A percentile compares a stretch with the other conserved stretches of the same genome.
Conservation (phyloP, 2,888 invertebrate genomes). For the Plemyria rubiginata region DNA sequence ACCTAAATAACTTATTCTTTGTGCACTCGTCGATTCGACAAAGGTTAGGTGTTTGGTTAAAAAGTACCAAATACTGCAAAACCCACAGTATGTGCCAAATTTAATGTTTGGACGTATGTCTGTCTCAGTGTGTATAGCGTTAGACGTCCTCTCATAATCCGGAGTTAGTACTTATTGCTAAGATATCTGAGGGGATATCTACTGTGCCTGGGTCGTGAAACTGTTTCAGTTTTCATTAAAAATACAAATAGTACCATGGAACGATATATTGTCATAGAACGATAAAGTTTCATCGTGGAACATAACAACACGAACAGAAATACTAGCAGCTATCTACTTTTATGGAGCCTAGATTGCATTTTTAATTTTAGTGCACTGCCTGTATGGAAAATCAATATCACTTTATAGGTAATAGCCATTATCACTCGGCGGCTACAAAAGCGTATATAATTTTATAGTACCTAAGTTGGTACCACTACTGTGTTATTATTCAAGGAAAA, state of each 20-base stretch:
- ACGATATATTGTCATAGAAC: neutral
- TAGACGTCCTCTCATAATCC: too few relatives aligned
- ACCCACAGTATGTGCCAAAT: too few relatives aligned
- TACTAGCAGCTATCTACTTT: constrained; percentile 18
- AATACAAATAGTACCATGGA: neutral
- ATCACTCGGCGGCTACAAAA: neutral
- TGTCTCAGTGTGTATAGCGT: too few relatives aligned
- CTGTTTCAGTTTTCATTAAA: neutral
- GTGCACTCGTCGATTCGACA: too few relatives aligned
- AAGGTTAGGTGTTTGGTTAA: too few relatives aligned
- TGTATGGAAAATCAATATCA: constrained; percentile 21
- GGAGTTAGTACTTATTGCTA: too few relatives aligned
- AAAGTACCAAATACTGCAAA: too few relatives aligned
- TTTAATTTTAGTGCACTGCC: constrained; percentile 24
- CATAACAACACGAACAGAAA: constrained; percentile 19
- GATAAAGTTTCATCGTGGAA: neutral
- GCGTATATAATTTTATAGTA: constrained; percentile 6
- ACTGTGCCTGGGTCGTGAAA: too few relatives aligned
- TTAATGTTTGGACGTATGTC: too few relatives aligned
- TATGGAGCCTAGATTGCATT: constrained; percentile 21
- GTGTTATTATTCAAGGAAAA: neutral
- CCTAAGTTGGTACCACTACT: neutral
- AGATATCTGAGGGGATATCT: too few relatives aligned
- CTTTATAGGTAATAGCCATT: constrained; percentile 23
- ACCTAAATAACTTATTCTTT: too few relatives aligned